Evolutionary conservation across 2,888 invertebrate species (phyloP), one percentile per base, ranked within the genome.

Genomic region (Chymomyza procnemis): DNA sequence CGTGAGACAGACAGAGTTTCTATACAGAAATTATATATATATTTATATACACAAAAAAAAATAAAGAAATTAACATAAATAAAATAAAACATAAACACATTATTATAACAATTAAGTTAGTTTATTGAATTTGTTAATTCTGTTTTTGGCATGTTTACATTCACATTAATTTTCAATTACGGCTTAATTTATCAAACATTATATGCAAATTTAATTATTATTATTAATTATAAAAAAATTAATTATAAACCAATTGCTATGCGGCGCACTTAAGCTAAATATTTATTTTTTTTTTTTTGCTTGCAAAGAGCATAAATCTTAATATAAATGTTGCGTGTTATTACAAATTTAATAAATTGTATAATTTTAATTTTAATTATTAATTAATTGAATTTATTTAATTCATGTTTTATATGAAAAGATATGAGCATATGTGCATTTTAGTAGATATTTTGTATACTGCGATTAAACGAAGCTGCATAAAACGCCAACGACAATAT

Each of bases 71-170:
- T 8, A 34, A 34, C 34, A 34, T 12, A 41, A 41, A 41, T 41
- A 12, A 41, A 41, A 12, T 41, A 41, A 41, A 41, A 41, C 34
- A 62, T 57, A 66, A 19, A 60, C 65, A 8, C 57, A 61, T 50
- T 19, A 50, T 50, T 50, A 50, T 14, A 16, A 8, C 16, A 50
- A 50, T 50, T 16, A 18, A 18, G 19, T 50, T 50, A 50, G 4
- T 16, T 50, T 54, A 69, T 54, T 50, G 47, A 46, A 60, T 19
- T 54, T 63, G 60, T 67, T 61, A 63, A 64, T 61, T 30, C 46
- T 50, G 8, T 56, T 74, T 83, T 80, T 80, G 86, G 86, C 74
- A 82, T 85, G 84, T 85, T 80, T 85, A 85, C 86, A 80, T 85
- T 80, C 78, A 80, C 80, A 85, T 75, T 82, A 69, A 79, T 74